phyloP scores from a whole-genome alignment of 2,797 vertebrate species.

The Acanthis flammea region DNA sequence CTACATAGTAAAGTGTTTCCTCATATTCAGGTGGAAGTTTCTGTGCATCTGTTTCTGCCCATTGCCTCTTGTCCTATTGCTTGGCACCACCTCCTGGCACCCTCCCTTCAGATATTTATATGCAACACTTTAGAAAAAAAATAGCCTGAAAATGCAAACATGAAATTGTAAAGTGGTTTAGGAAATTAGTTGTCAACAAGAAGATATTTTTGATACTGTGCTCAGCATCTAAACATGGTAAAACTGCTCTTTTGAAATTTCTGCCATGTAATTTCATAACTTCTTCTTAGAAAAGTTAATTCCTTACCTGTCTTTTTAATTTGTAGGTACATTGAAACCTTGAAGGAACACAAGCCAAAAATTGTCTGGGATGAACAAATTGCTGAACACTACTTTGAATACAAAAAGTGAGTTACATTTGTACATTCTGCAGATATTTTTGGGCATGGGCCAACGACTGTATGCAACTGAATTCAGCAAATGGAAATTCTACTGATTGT shows the following conservation, averaged over 20 bases:
- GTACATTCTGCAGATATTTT: not conserved
- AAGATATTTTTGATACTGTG: not conserved
- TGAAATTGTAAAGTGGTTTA: not conserved
- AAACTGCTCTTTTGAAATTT: not conserved
- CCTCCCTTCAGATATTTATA: not conserved
- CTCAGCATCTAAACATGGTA: not conserved
- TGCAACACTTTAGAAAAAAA: not conserved
- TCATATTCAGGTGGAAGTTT: not conserved
- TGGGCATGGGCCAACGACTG: not conserved
- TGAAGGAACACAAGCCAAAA: slow-evolving; percentile 89
- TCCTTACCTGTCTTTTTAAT: not conserved
- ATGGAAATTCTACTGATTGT: not conserved
- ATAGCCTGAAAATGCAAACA: not conserved
- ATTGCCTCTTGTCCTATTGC: not conserved
- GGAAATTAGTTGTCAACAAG: not conserved
- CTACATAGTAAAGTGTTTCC: not conserved
- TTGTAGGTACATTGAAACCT: slow-evolving; percentile 88
- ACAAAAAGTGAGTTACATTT: slow-evolving; percentile 84
- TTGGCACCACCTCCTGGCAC: not conserved
- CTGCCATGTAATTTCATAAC: not conserved
- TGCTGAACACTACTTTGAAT: slow-evolving; percentile 90
- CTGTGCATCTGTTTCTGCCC: not conserved
- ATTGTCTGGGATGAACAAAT: slow-evolving; percentile 88
- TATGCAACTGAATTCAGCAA: not conserved
- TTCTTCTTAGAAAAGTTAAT: not conserved